Percentiles rank a stretch among this genome's conserved stretches.
phyloP scores from a whole-genome alignment of 2,888 invertebrate genomes.

The Drosophila borborema region DNA sequence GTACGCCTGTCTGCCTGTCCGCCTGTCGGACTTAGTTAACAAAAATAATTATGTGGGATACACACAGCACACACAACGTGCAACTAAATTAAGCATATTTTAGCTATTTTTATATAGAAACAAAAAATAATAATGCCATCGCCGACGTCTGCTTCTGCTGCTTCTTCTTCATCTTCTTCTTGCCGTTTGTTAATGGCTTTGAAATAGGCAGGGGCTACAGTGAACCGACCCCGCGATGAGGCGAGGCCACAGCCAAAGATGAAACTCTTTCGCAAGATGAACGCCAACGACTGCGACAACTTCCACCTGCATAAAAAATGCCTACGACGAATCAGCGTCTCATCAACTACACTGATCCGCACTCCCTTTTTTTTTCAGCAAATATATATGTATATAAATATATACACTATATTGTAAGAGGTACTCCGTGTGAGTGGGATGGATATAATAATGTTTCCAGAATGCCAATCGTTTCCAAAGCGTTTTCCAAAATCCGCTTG shows the following conservation, averaged over 20 bases:
- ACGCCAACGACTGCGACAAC: slow-evolving; percentile 65
- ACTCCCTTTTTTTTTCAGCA: slow-evolving; percentile 35
- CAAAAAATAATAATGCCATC: slow-evolving; percentile 59
- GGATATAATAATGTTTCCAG: slow-evolving; percentile 1
- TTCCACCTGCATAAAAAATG: slow-evolving; percentile 72
- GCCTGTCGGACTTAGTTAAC: slow-evolving; percentile 70
- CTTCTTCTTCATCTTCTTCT: slow-evolving; percentile 71
- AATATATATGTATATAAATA: not conserved
- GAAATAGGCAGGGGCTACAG: slow-evolving; percentile 62
- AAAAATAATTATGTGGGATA: slow-evolving; percentile 81
- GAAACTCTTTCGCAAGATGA: slow-evolving; percentile 73
- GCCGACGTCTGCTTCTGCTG: slow-evolving; percentile 21
- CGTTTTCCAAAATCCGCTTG: not conserved
- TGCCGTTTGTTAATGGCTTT: slow-evolving; percentile 79
- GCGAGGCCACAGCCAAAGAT: slow-evolving; percentile 29
- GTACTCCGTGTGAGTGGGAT: not conserved
- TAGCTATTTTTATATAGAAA: slow-evolving; percentile 71
- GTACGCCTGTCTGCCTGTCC: slow-evolving; percentile 6
- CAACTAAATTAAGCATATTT: slow-evolving; percentile 81
- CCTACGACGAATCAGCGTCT: slow-evolving; percentile 33
- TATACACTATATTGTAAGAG: slow-evolving; percentile 26
- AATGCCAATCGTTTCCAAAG: not conserved
- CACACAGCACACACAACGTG: slow-evolving; percentile 43
- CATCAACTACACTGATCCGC: slow-evolving; percentile 22
- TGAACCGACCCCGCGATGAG: slow-evolving; percentile 32